Evolutionary conservation across 2,797 vertebrate genomes (phyloP), one percentile per base, ranked within the genome.

Genomic region (Phrynocephalus vlangalii): DNA sequence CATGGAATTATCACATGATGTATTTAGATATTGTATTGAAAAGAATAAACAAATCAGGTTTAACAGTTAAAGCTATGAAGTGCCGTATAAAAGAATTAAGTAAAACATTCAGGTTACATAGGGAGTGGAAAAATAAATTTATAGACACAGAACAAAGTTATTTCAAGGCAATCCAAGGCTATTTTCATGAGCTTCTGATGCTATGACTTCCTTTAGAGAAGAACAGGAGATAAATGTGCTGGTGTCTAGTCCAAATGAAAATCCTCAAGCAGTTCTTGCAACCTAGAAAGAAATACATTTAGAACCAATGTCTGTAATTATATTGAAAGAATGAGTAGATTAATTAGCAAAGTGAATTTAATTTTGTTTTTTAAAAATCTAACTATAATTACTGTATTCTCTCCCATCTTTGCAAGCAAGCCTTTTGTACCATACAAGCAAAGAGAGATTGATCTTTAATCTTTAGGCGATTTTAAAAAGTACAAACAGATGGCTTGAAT

Each of bases 241-340:
- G 38, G 38, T 91, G 94, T 93, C 94, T 94, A 90, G 90, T 87
- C 52, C 92, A 16, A 56, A 92, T 82, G 1, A 70, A 85, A 76
- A 92, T 76, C 86, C 18, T 82, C 84, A 88, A 91, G 73, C 52
- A 86, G 90, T 79, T 77, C 52, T 88, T 86, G 85, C 76, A 88
- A 94, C 73, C 93, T 95, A 88, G 1, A 22, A 88, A 90, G 33
- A 85, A 90, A 26, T 87, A 3, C 5, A 30, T 79, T 79, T 63
- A 79, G 78, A 79, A 63, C 63, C 56, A 9, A 63, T 30, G 18
- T 44, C 38, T 5, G 38, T 44, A 0, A 44, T 44, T 44, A 44
- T 44, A 22, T 63, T 79, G 18, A 63, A 79, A 3, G n/a, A 67
- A 67, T 44, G 60, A 76, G 24, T 7, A 48, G 10, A 63, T 33